Conservation (phyloP, 2,888 invertebrate genomes). For the Chalcosyrphus nemorum region DNA sequence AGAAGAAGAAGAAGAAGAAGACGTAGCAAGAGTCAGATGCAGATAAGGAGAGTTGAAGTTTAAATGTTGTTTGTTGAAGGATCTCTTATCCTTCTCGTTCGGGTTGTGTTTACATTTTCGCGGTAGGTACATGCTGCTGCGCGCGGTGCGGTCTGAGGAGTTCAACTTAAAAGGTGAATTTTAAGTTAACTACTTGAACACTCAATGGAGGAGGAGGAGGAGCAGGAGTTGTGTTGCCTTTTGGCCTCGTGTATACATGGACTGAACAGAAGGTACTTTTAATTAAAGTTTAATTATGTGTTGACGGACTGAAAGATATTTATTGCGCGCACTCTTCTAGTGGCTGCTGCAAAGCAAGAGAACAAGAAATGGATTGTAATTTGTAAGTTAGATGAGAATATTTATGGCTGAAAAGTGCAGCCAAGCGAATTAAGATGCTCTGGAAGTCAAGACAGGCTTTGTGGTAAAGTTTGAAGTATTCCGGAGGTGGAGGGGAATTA, state of each 20-base stretch:
- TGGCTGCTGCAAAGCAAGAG: not conserved
- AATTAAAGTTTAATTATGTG: slow-evolving; percentile 70
- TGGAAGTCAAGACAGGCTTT: not conserved
- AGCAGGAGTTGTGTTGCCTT: no score
- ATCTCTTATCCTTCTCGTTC: slow-evolving; percentile 42
- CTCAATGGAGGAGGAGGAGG: not conserved
- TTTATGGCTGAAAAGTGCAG: slow-evolving; percentile 24
- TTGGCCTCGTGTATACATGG: not conserved
- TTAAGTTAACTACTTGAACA: slow-evolving; percentile 60
- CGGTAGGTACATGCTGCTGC: not conserved
- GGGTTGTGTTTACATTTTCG: slow-evolving; percentile 51
- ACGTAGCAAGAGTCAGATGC: not conserved
- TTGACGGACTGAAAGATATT: slow-evolving; percentile 58
- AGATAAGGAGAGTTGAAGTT: slow-evolving; percentile 64
- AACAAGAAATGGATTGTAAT: not conserved
- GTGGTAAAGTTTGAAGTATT: not conserved
- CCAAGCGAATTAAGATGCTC: slow-evolving; percentile 31
- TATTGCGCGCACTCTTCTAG: slow-evolving; percentile 20
- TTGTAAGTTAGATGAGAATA: not conserved
- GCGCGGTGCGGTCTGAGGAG: slow-evolving; percentile 15
- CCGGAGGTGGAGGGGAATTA: not conserved
- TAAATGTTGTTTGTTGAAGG: slow-evolving; percentile 65
- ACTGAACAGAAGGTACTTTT: slow-evolving; percentile 43
- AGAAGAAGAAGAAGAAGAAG: not conserved
- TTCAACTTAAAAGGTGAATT: slow-evolving; percentile 57